Conservation (phyloP, 1,140 invertebrate genomes). For the Hirudo medicinalis region DNA sequence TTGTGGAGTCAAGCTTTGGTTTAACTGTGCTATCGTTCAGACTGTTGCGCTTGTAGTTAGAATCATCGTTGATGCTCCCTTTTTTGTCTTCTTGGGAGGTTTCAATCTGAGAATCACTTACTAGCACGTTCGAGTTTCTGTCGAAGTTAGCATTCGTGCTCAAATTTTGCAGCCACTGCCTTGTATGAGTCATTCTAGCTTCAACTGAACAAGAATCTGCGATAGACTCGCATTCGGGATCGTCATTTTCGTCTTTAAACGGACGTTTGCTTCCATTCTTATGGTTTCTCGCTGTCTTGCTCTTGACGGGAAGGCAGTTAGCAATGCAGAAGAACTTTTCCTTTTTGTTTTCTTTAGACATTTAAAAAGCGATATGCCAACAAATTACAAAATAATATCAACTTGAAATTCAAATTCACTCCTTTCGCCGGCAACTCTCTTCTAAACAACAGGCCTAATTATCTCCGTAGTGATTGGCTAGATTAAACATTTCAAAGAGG, state of each 20-base stretch:
- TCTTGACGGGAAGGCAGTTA: constrained; percentile 14
- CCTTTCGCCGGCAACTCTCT: too few relatives aligned
- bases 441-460: too few relatives aligned
- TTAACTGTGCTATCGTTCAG: not conserved
- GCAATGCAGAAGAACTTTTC: constrained; percentile 13
- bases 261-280: not conserved
- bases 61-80: not conserved
- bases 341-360: constrained; percentile 15
- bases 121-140: not conserved
- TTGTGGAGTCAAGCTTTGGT: not conserved
- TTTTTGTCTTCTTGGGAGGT: not conserved
- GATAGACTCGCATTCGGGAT: not conserved
- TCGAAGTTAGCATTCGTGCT: constrained; percentile 13
- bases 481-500: too few relatives aligned
- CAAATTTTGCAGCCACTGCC: constrained; percentile 17
- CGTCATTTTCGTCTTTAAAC: not conserved
- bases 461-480: too few relatives aligned
- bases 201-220: not conserved
- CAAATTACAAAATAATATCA: too few relatives aligned
- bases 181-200: constrained; percentile 9
- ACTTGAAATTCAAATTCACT: too few relatives aligned
- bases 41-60: not conserved
- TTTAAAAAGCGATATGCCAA: not conserved
- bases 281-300: not conserved
- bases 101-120: not conserved